phyloP scores from a whole-genome alignment of 2,113 vertebrate species.

The Pituophis catenifer region DNA sequence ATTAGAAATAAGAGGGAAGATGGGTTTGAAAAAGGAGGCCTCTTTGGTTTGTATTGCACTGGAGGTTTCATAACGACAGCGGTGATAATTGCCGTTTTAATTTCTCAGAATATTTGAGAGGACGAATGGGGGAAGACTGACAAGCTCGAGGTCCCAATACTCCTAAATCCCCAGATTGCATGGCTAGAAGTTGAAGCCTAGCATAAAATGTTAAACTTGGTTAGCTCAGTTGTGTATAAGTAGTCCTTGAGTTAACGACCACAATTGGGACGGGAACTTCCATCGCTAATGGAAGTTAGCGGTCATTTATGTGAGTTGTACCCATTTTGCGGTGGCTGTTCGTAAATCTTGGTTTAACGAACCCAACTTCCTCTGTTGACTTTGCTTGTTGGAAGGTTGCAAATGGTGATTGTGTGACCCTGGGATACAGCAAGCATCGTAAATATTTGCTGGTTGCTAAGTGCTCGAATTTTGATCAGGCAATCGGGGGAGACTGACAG shows the following conservation, averaged over 20 bases:
- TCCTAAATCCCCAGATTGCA: background rate
- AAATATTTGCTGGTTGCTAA: too few species aligned
- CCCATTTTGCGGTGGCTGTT: too few species aligned
- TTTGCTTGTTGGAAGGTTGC: too few species aligned
- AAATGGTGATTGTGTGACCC: too few species aligned
- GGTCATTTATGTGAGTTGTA: too few species aligned
- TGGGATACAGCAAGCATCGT: too few species aligned
- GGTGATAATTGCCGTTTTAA: background rate
- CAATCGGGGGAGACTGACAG: too few species aligned
- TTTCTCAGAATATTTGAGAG: background rate
- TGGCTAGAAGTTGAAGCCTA: background rate
- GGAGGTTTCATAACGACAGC: background rate
- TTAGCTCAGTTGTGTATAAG: background rate
- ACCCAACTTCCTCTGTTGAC: too few species aligned
- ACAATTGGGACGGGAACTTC: background rate
- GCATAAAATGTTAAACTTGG: background rate
- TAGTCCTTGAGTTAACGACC: background rate
- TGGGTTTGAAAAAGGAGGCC: background rate
- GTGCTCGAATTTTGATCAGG: too few species aligned
- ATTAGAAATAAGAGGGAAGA: background rate
- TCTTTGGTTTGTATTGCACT: too few species aligned
- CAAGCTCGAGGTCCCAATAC: background rate
- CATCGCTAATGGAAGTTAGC: too few species aligned
- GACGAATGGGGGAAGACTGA: background rate
- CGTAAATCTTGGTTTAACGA: too few species aligned